Base-by-base conservation (phyloP, 2,113 vertebrate genomes). In the Hoplias malabaricus region DNA sequence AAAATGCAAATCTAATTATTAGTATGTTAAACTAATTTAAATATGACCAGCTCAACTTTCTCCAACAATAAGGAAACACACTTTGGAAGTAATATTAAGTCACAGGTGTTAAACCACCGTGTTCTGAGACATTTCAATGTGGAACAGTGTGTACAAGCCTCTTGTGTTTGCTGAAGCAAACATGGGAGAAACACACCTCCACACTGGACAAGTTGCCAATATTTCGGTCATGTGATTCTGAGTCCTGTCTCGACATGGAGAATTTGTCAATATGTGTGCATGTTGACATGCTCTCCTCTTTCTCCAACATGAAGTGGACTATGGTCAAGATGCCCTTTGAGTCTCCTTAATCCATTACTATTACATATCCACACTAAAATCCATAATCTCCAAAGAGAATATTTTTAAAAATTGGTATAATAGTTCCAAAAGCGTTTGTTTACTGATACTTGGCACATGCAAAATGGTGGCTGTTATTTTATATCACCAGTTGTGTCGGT, bases 201-300 rank as follows among this genome's bases (percentile, higher is more conserved):
- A 79, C 84, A 90, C 83, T 72, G 82, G 90, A 92, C 86, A 88
- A 91, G 84, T 82, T 92, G 90, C 90, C 91, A 73, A 92, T 93
- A 92, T 81, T 84, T 81, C 75, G 86, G 87, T 91, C 87, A 89
- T 89, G 92, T 92, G 90, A 92, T 89, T 87, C 82, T 89, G 90
- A 91, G 88, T 89, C 85, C 87, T 90, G 90, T 89, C 90, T 87
- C 76, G 54, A n/a, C 77, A 75, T 83, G 88, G 90, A 92, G 82
- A 86, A 81, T 79, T 90, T 81, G 84, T 92, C 90, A 87, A 93
- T 92, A 92, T 77, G 6, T 38, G 77, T 70, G 79, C 38, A 78
- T 85, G 86, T 84, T 86, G 73, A 87, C 87, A 90, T 86, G 82
- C 81, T 57, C 80, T 84, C 81, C 80, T 84, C 85, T 83, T 86